Evolutionary conservation across 2,797 vertebrate species (phyloP).

Genomic region (Graptemys geographica): DNA sequence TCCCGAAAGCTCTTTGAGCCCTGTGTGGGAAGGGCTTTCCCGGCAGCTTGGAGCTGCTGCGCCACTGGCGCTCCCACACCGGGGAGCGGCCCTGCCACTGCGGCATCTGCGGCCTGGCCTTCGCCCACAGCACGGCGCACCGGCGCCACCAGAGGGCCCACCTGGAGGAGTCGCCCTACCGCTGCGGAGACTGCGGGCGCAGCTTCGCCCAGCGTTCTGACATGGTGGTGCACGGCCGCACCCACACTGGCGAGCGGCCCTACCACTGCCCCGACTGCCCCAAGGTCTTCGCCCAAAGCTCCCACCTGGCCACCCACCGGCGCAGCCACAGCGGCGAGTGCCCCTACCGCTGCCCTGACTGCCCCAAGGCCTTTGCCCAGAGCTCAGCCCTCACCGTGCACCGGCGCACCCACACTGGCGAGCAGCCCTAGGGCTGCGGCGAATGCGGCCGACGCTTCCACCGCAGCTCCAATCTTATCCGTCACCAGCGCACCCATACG

Average conservation of each 20-base stretch:
- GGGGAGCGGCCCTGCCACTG: background rate
- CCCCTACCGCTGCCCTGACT: constrained; percentile 64
- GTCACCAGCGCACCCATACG: constrained; percentile 71
- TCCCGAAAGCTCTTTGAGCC: too few relatives aligned
- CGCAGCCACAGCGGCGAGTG: constrained; percentile 50
- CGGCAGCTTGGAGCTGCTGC: background rate
- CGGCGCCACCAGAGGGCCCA: constrained; percentile 49
- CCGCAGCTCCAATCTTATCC: constrained; percentile 67
- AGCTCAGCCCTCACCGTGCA: constrained; percentile 74
- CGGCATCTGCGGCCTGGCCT: background rate
- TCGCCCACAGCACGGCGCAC: background rate
- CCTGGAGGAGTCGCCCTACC: constrained; percentile 61
- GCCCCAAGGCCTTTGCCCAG: constrained; percentile 38
- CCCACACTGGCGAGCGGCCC: constrained; percentile 71
- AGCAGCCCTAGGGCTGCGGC: constrained; percentile 62
- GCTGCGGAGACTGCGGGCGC: constrained; percentile 66
- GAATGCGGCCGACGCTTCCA: constrained; percentile 73
- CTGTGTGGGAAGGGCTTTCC: background rate
- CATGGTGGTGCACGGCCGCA: constrained; percentile 68
- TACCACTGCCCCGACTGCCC: constrained; percentile 61
- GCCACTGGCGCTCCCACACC: background rate
- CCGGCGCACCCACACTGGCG: constrained; percentile 69
- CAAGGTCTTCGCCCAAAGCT: constrained; percentile 71
- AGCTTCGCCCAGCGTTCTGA: constrained; percentile 71
- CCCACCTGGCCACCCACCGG: constrained; percentile 59